phyloP scores from a whole-genome alignment of 2,888 invertebrate species.

The Thereva nobilitata region DNA sequence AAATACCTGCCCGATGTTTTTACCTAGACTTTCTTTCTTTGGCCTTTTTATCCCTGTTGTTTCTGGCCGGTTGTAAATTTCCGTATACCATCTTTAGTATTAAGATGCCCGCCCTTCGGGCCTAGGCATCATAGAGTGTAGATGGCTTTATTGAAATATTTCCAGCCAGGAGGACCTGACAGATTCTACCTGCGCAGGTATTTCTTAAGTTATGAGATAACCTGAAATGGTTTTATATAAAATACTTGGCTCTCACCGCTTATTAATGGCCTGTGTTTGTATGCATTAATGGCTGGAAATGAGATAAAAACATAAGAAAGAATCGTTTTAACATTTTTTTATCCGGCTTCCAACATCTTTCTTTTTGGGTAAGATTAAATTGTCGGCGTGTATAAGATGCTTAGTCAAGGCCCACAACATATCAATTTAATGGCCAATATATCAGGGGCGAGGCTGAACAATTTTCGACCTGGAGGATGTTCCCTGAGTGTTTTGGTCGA shows the following conservation, averaged over 20 bases:
- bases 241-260: too few species aligned
- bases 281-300: constrained; percentile 20
- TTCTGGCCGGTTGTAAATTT: constrained; percentile 14
- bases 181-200: constrained; percentile 22
- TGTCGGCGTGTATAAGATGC: constrained; percentile 29
- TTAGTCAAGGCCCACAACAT: constrained; percentile 20
- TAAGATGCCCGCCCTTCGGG: constrained; percentile 20
- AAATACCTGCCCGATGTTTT: constrained; percentile 6
- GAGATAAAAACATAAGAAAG: constrained; percentile 21
- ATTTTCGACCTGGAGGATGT: not conserved
- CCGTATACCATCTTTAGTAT: constrained; percentile 9
- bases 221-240: constrained; percentile 12
- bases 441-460: constrained; percentile 16
- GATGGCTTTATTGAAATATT: constrained; percentile 12
- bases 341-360: constrained; percentile 6
- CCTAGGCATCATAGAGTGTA: constrained; percentile 2
- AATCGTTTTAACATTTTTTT: constrained; percentile 25
- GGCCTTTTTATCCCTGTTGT: constrained; percentile 8
- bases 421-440: constrained; percentile 36
- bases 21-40: constrained; percentile 18
- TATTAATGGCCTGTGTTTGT: not conserved
- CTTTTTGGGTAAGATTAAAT: constrained; percentile 19
- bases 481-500: not conserved
- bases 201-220: constrained; percentile 13
- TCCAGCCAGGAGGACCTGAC: constrained; percentile 11